Base-by-base conservation (phyloP, 2,113 vertebrate species). In the Callochromis pleurospilus region DNA sequence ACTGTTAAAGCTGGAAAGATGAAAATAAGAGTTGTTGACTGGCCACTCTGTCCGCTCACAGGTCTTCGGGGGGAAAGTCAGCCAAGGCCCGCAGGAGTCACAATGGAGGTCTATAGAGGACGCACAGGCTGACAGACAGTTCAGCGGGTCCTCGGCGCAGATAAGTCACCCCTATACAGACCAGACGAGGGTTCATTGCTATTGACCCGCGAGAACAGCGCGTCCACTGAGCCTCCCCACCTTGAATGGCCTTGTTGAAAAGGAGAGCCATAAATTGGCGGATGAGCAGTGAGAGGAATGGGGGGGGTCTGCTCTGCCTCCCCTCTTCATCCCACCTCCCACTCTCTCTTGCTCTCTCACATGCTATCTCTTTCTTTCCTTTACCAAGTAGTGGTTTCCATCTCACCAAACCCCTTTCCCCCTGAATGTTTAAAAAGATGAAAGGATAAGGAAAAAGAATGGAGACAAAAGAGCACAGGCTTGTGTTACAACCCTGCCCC, bases 401-500 rank as follows among this genome's bases (percentile, higher is more conserved):
- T 95, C 95, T 92, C 94, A 93, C 94, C 92, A 90, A 95, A 91
- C 88, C 85, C 93, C 87, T 90, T 90, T 93, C 90, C 92, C 93
- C 90, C 91, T 90, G 93, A 96, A 96, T 94, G 94, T 96, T 95
- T 94, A 92, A 95, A 96, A 95, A 96, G 95, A 97, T 96, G 95
- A 97, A 97, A 97, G 96, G 96, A 96, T 96, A 96, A 95, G 95
- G 88, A 93, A 81, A 80, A 94, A 96, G 95, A 96, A 96, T 94
- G 90, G 94, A 92, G 88, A 96, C 96, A 97, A 97, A 96, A 82
- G 95, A 88, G 91, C 68, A 51, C 86, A 36, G 95, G 94, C 42
- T 96, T 94, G 83, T 91, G 95, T 97, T 97, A 96, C 96, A 92
- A 89, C 90, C 90, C 94, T 92, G 93, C 93, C 95, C 95, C 96